Conservation (phyloP, 2,797 vertebrate species). For the Ctenopoma multispine region DNA sequence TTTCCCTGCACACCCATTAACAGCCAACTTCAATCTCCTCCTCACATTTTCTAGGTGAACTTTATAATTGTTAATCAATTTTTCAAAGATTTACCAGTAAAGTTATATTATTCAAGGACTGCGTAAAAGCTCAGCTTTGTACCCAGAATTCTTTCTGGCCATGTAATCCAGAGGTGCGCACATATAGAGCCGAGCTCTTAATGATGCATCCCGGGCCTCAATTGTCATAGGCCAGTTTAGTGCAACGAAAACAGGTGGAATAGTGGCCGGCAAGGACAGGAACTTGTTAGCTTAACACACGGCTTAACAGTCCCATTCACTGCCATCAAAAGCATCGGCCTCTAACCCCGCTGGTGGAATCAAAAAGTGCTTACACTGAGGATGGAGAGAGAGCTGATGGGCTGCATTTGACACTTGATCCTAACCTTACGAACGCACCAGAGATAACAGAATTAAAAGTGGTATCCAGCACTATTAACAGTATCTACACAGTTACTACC, state of each 20-base stretch:
- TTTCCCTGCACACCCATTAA: conserved; percentile 27
- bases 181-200: neutral
- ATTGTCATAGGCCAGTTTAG: conserved; percentile 51
- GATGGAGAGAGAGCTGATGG: conserved; percentile 54
- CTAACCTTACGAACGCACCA: conserved; percentile 19
- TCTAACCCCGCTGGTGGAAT: conserved; percentile 56
- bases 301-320: conserved; percentile 31
- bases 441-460: conserved; percentile 47
- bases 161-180: neutral
- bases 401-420: conserved; percentile 35
- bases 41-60: conserved; percentile 17
- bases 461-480: conserved; percentile 62
- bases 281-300: conserved; percentile 25
- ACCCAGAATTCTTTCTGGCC: conserved; percentile 37
- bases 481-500: conserved; percentile 45
- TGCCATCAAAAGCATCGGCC: conserved; percentile 31
- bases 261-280: conserved; percentile 10
- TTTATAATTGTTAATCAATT: neutral
- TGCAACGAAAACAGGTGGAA: conserved; percentile 66
- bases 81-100: neutral
- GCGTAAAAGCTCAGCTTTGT: conserved; percentile 25
- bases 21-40: conserved; percentile 27
- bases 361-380: conserved; percentile 47
- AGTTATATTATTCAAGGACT: conserved; percentile 3
- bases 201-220: conserved; percentile 9